phyloP scores from a whole-genome alignment of 2,797 vertebrate species.

The Aulostomus chinensis region DNA sequence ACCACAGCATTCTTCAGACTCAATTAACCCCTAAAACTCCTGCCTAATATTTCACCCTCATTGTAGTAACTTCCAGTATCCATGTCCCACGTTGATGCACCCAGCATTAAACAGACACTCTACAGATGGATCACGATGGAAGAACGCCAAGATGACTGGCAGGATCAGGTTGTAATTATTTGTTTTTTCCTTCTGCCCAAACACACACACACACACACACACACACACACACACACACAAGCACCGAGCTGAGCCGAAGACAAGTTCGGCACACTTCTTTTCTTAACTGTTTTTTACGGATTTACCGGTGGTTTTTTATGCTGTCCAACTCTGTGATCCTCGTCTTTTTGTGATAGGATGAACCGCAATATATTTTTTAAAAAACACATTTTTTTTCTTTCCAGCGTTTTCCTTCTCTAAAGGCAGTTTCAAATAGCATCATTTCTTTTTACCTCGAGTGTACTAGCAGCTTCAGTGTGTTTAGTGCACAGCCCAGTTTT shows the following conservation, averaged over 20 bases:
- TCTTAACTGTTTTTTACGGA: constrained; percentile 65
- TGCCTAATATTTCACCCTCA: no score
- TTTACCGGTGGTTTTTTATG: constrained; percentile 62
- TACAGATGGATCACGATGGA: constrained; percentile 23
- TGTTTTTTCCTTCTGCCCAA: constrained; percentile 44
- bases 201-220: constrained; percentile 9
- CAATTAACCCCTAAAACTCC: no score
- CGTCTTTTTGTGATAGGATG: constrained; percentile 60
- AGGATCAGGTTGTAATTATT: constrained; percentile 41
- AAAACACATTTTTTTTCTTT: constrained; percentile 19
- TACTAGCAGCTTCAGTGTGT: constrained; percentile 58
- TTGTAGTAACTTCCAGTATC: no score
- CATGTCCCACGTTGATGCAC: constrained; percentile 22
- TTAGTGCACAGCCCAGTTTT: no score
- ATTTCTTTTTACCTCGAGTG: constrained; percentile 50
- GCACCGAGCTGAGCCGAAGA: no score
- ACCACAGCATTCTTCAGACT: constrained; percentile 17
- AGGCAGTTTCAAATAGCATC: constrained; percentile 35
- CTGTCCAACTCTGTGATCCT: constrained; percentile 44
- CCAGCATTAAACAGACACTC: constrained; percentile 37
- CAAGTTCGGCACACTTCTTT: constrained; percentile 50
- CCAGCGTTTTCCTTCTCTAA: constrained; percentile 39
- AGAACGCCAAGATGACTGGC: constrained; percentile 36
- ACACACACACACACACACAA: constrained; percentile 9
- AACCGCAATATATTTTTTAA: constrained; percentile 46